Base-by-base conservation (phyloP, 2,113 vertebrate genomes). In the Microcebus murinus region DNA sequence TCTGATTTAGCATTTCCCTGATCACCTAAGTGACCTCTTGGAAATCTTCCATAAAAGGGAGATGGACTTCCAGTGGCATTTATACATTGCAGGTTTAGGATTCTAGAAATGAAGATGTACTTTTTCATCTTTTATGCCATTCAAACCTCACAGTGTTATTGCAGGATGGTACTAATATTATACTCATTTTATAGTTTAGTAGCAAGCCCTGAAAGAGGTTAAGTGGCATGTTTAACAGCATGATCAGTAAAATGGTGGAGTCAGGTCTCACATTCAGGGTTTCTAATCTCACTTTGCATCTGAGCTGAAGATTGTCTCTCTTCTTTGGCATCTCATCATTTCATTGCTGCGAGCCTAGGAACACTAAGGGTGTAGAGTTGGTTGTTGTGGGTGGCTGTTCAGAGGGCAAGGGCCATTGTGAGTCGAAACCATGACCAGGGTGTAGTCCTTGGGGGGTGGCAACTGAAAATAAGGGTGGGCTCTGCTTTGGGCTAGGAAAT, bases 21-120 rank as follows among this genome's bases (percentile, higher is more conserved):
- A 70, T 67, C 48, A 91, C 61, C 48, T 36, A 61, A 36, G 8
- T 92, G 42, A 57, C 36, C 14, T 20, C 61, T 93, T 63, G 91
- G 76, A 90, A 86, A n/a, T 96, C 88, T 86, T 93, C 61, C 36
- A 81, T n/a, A 71, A 90, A 79, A 84, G 55, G 39, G 79, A 76
- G n/a, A 94, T 5, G 61, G 48, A 94, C 13, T 87, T 90, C n/a
- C 55, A 82, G 81, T 55, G 86, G 52, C 55, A 76, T 77, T 48
- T 87, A 63, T 77, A 55, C 8, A 42, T 34, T 80, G 8, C 29
- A 95, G 84, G 11, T 61, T 94, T 93, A 91, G 57, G 71, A 93
- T 82, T 92, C 61, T 94, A 91, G 67, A 21, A 61, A 81, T 27
- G 39, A 94, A 88, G 50, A 84, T 86, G 34, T 27, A 59, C 8